A percentile compares a stretch with the other conserved stretches of the same genome.
Conservation (phyloP, 2,797 vertebrate species). For the Orestias chungarensis region DNA sequence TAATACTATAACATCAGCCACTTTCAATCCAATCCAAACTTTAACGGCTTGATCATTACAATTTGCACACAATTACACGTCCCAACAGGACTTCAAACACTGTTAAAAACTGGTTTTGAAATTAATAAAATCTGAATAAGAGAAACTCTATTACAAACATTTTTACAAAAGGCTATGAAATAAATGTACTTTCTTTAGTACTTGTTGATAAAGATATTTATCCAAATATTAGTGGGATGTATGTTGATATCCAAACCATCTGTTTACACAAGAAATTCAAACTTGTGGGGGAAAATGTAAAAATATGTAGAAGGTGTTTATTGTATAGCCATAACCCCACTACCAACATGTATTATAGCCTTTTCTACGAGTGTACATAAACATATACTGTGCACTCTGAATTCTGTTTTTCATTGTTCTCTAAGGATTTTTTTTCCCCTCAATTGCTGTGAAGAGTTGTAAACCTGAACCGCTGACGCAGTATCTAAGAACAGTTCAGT, state of each 20-base stretch:
- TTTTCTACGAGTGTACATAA: not conserved
- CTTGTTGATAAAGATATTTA: too few species aligned
- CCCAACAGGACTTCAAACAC: not conserved
- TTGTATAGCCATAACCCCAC: not conserved
- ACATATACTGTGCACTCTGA: not conserved
- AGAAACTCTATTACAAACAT: too few species aligned
- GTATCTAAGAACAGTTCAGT: slow-evolving; percentile 48
- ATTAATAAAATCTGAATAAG: too few species aligned
- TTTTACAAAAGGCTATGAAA: too few species aligned
- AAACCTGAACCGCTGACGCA: slow-evolving; percentile 25
- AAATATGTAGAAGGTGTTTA: not conserved
- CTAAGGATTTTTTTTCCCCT: not conserved
- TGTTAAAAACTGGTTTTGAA: not conserved
- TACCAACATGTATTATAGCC: not conserved
- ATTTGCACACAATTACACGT: not conserved
- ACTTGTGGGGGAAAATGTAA: not conserved
- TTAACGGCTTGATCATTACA: not conserved
- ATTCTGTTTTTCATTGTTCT: not conserved
- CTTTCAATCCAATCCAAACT: too few species aligned
- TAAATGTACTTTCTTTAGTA: too few species aligned
- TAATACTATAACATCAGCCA: too few species aligned
- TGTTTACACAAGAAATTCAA: not conserved
- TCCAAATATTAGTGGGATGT: too few species aligned
- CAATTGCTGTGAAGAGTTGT: not conserved
- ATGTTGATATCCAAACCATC: not conserved